These are phyloP conservation scores for Acanthurus tractus DNA, from an alignment of 2,797 vertebrate species.

Conservation along the genomic window DNA sequence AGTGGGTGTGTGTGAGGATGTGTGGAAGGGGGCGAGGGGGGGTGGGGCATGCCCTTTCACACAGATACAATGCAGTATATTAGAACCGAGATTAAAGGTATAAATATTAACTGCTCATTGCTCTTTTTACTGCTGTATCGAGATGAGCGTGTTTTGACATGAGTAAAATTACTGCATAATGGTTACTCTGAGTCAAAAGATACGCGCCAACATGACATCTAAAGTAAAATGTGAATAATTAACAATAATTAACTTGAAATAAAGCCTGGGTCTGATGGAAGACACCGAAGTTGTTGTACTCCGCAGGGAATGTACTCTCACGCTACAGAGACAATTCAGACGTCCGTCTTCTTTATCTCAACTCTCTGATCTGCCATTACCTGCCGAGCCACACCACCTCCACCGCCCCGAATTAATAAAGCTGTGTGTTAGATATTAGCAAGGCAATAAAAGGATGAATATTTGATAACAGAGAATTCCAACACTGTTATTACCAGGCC, in stretches of 20 bases:
- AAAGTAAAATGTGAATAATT: slow-evolving; percentile 69
- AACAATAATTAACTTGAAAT: slow-evolving; percentile 62
- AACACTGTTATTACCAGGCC: slow-evolving; percentile 80
- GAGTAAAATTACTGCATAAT: slow-evolving; percentile 47
- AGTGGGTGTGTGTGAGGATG: neutral
- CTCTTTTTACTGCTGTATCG: slow-evolving; percentile 50
- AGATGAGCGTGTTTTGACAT: slow-evolving; percentile 68
- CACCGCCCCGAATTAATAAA: slow-evolving; percentile 83
- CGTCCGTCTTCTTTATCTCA: slow-evolving; percentile 59
- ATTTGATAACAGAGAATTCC: slow-evolving; percentile 84
- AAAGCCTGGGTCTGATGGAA: slow-evolving; percentile 37
- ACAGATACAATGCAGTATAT: slow-evolving; percentile 56
- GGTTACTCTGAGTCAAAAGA: slow-evolving; percentile 42
- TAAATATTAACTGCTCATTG: slow-evolving; percentile 72
- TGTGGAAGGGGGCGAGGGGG: slow-evolving; percentile 15
- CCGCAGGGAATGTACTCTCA: slow-evolving; percentile 31
- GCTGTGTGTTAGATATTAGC: slow-evolving; percentile 83
- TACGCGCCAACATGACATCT: slow-evolving; percentile 33
- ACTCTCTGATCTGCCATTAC: slow-evolving; percentile 78
- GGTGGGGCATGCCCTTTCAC: slow-evolving; percentile 39
- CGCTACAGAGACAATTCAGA: slow-evolving; percentile 45
- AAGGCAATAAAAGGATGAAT: slow-evolving; percentile 86
- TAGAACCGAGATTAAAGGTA: slow-evolving; percentile 65
- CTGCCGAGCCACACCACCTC: slow-evolving; percentile 58
- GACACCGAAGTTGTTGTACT: slow-evolving; percentile 46